phyloP scores from a whole-genome alignment of 2,113 vertebrate genomes.

The pig (Sus scrofa) region T2T-Sscrofa CM000819.6:84671501-84672000 shows the following conservation, averaged over 20 bases:
- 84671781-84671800: neutral
- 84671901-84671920: neutral
- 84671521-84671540: neutral
- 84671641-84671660: neutral
- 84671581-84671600: neutral
- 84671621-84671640: neutral
- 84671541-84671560: neutral
- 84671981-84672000: neutral
- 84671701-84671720: neutral
- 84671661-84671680: rapidly evolving
- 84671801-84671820: neutral
- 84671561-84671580: neutral
- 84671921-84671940: neutral
- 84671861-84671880: neutral
- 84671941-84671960: neutral
- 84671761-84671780: neutral
- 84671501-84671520: neutral
- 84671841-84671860: neutral
- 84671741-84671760: neutral
- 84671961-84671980: neutral
- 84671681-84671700: too few relatives aligned
- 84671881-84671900: neutral
- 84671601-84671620: neutral
- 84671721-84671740: neutral
- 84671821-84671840: neutral